Base-by-base conservation (phyloP, 1,140 invertebrate genomes). In the Ostrea edulis region DNA sequence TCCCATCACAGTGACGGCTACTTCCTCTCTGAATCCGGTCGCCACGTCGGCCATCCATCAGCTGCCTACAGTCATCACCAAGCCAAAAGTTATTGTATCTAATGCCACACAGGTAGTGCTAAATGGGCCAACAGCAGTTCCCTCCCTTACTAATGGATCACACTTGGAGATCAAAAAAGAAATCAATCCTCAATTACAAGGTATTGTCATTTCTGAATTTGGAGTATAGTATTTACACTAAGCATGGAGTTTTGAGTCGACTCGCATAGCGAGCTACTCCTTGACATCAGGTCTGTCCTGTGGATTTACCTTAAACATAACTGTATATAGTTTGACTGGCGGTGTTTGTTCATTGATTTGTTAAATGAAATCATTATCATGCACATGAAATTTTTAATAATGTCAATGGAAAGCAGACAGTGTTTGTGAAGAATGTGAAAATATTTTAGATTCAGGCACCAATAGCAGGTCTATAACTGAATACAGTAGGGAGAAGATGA, bases 61-160 rank as follows among this genome's bases (percentile, higher is more conserved):
- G 89, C 89, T 95, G 88, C 94, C 94, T 22, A 92, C 94, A 54
- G 92, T 95, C 25, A 93, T 95, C 82, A 92, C 92, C n/a, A 94
- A 95, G 90, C 93, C 94, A 58, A 94, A 95, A 89, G 91, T 94
- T 17, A 92, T 93, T 14, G 91, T 93, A 29, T 90, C 93, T 8
- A 92, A 93, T 77, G 90, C 93, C 29, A 90, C 92, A 51, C 89
- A 92, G 83, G 92, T 93, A 65, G 90, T 93, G 25, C 84, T 94
- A 20, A 94, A 93, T 91, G 93, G 93, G 9, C 93, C 93, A 7
- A 87, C 90, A 29, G 86, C 87, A 62, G 81, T 89, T 20, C 86
- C 92, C 55, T 84, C 86, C 17, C 86, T 93, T 29, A 91, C 93
- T 54, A 94, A 94, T 91, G 93, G 93, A n/a, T 89, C 90, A 68